These are phyloP conservation scores for Pardosa pseudoannulata DNA, from an alignment of 2,888 invertebrate species.

Conservation along the genomic window DNA sequence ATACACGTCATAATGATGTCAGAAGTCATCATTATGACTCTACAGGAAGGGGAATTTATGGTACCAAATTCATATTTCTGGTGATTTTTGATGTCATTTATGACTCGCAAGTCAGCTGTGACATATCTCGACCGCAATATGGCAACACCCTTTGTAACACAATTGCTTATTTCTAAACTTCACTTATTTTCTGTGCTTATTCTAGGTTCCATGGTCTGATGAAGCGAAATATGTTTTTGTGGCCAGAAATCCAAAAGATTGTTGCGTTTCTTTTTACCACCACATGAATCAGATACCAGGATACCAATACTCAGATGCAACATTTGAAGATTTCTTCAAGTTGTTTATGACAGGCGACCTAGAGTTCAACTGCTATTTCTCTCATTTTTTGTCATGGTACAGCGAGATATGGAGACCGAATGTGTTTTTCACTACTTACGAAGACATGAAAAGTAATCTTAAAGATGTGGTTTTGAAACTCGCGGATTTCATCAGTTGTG, in stretches of 20 bases:
- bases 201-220: slow-evolving; percentile 67
- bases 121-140: no score
- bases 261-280: slow-evolving; percentile 76
- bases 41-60: no score
- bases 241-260: slow-evolving; percentile 79
- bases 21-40: no score
- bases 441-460: slow-evolving; percentile 77
- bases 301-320: slow-evolving; percentile 77
- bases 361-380: slow-evolving; percentile 55
- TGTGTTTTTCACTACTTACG: slow-evolving; percentile 77
- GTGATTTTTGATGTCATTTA: no score
- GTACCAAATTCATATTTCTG: no score
- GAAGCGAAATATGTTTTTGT: slow-evolving; percentile 77
- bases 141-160: no score
- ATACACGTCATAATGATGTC: no score
- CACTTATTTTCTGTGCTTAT: slow-evolving; percentile 4
- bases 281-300: slow-evolving; percentile 49
- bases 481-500: slow-evolving; percentile 72
- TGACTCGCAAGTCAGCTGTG: no score
- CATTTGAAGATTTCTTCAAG: slow-evolving; percentile 77
- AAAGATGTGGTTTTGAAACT: slow-evolving; percentile 70
- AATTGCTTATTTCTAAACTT: neutral
- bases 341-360: slow-evolving; percentile 77
- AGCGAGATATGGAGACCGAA: slow-evolving; percentile 75
- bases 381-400: slow-evolving; percentile 67